Percentiles rank a stretch among this genome's conserved stretches.
phyloP scores from a whole-genome alignment of 2,797 vertebrate species.

The Picus viridis region DNA sequence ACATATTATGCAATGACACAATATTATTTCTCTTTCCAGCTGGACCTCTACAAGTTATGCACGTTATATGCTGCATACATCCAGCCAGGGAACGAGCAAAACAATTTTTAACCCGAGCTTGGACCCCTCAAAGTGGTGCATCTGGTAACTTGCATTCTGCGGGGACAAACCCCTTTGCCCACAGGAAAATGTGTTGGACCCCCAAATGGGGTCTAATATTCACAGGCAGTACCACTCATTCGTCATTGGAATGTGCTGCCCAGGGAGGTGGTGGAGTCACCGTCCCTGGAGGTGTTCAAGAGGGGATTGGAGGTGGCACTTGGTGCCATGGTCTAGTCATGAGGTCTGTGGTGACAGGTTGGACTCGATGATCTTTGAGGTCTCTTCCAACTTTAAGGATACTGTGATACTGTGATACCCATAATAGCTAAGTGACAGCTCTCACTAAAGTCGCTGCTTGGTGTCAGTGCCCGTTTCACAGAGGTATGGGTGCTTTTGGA shows the following conservation, averaged over 20 bases:
- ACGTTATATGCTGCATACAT: accelerated
- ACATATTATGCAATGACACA: neutral
- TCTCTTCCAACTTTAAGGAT: no score
- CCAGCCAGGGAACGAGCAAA: neutral
- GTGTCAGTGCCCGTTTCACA: neutral
- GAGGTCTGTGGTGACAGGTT: no score
- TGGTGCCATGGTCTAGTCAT: no score
- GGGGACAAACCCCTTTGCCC: neutral
- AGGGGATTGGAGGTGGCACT: no score
- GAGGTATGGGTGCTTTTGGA: neutral
- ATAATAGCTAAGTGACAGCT: neutral
- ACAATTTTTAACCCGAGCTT: neutral
- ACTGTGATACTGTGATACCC: neutral
- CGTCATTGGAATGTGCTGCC: no score
- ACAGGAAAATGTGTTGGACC: neutral
- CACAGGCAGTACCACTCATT: neutral
- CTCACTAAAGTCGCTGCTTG: neutral
- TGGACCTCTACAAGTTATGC: conserved; percentile 15
- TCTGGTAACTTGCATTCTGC: neutral
- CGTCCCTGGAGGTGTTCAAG: no score
- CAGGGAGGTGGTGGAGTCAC: no score
- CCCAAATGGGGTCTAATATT: neutral
- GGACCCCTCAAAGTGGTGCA: neutral
- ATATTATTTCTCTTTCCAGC: conserved; percentile 35
- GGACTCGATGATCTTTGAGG: no score